A percentile compares a stretch with the other conserved stretches of the same genome.
phyloP scores from a whole-genome alignment of 1,140 invertebrate species.

The Aphelinus atriplicis region DNA sequence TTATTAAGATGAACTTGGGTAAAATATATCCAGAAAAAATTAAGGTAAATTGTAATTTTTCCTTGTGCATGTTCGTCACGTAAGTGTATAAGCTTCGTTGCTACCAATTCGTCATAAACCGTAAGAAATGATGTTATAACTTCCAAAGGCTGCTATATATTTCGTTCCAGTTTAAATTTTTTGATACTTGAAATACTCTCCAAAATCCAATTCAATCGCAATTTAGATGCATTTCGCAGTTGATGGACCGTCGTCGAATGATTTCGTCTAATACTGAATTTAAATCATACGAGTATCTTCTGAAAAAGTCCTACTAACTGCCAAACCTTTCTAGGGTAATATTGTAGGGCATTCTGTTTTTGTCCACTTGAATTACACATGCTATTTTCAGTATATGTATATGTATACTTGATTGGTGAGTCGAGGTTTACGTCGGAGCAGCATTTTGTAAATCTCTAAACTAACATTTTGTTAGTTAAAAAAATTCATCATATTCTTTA shows the following conservation, averaged over 20 bases:
- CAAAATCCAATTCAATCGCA: slow-evolving; percentile 34
- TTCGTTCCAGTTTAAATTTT: slow-evolving; percentile 7
- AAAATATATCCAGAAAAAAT: slow-evolving; percentile 10
- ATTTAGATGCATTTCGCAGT: slow-evolving; percentile 12
- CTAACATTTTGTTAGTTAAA: no score
- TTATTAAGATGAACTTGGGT: neutral
- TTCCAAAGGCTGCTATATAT: slow-evolving; percentile 26
- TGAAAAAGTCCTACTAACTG: no score
- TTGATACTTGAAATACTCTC: neutral
- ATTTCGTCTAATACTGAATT: neutral
- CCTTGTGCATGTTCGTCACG: slow-evolving; percentile 27
- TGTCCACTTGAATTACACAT: slow-evolving; percentile 2
- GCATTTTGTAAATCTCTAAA: slow-evolving; percentile 5
- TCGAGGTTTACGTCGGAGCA: neutral
- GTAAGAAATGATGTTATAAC: neutral
- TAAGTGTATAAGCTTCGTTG: slow-evolving; percentile 15
- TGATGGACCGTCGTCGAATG: slow-evolving; percentile 27
- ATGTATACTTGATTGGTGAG: neutral
- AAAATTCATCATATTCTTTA: no score
- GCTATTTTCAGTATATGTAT: neutral
- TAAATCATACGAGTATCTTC: no score
- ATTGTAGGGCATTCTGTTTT: neutral
- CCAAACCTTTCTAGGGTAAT: no score
- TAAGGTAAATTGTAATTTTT: slow-evolving; percentile 26
- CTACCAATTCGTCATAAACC: slow-evolving; percentile 2